phyloP scores from a whole-genome alignment of 2,888 invertebrate genomes.

The Tridacna gigas region DNA sequence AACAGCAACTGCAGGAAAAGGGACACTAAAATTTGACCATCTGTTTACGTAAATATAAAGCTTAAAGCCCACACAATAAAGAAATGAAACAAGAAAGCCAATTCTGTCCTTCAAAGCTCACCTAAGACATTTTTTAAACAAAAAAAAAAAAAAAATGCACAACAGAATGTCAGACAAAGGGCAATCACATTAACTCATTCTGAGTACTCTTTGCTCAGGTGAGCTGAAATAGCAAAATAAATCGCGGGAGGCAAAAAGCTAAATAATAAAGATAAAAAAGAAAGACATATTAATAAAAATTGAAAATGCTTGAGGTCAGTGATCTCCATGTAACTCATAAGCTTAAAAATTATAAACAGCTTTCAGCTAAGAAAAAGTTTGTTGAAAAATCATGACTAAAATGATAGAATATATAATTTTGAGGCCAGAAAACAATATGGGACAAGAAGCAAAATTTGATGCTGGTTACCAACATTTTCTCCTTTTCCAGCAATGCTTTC shows the following conservation, averaged over 20 bases:
- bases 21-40: background rate
- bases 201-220: background rate
- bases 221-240: background rate
- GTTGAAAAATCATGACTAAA: too few relatives aligned
- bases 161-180: too few relatives aligned
- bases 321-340: too few relatives aligned
- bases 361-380: too few relatives aligned
- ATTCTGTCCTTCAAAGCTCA: too few relatives aligned
- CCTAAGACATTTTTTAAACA: background rate
- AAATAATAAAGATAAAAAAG: background rate
- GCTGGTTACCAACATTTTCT: too few relatives aligned
- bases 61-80: slow-evolving; percentile 3
- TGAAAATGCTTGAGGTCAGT: too few relatives aligned
- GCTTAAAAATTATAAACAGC: too few relatives aligned
- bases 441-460: too few relatives aligned
- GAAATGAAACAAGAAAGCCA: background rate
- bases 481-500: too few relatives aligned
- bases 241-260: background rate
- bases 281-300: background rate
- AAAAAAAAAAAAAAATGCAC: background rate
- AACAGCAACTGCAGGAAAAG: background rate
- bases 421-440: too few relatives aligned
- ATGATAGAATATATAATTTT: too few relatives aligned
- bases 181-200: background rate
- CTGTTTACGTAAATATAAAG: background rate